Conservation (phyloP, 1,140 invertebrate genomes). For the Tetraneura akinire region DNA sequence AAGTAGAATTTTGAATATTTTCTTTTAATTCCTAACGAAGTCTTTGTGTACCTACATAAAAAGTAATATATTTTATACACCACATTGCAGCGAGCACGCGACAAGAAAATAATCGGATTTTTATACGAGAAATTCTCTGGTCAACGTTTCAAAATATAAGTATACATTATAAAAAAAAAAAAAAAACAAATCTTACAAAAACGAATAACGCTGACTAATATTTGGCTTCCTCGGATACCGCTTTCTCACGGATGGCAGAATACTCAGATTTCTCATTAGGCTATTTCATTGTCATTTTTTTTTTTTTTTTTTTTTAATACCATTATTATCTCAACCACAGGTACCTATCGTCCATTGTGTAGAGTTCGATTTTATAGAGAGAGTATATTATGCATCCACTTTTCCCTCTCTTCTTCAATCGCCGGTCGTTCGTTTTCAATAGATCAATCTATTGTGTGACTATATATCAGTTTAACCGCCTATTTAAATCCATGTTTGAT, state of each 20-base stretch:
- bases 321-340: slow-evolving; percentile 28
- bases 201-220: slow-evolving; percentile 51
- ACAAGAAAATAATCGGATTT: slow-evolving; percentile 14
- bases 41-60: too few species aligned
- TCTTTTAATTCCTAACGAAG: too few species aligned
- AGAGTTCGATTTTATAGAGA: slow-evolving; percentile 38
- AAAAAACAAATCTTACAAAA: slow-evolving; percentile 35
- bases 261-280: slow-evolving; percentile 51
- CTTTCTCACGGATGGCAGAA: slow-evolving; percentile 51
- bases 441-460: slow-evolving; percentile 36
- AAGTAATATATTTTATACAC: too few species aligned
- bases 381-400: slow-evolving; percentile 43
- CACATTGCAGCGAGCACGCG: slow-evolving; percentile 26
- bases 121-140: slow-evolving; percentile 31
- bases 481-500: slow-evolving; percentile 34
- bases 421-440: slow-evolving; percentile 30
- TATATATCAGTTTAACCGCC: slow-evolving; percentile 43
- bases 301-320: slow-evolving; percentile 26
- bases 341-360: slow-evolving; percentile 41
- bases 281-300: slow-evolving; percentile 49
- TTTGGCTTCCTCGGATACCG: slow-evolving; percentile 38
- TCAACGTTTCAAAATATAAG: neutral
- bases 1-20: too few species aligned
- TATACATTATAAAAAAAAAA: slow-evolving; percentile 20
- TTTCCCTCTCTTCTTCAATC: neutral